These are phyloP conservation scores for Melanotaenia nigrans DNA, from an alignment of 2,797 vertebrate genomes.

Conservation along the genomic window DNA sequence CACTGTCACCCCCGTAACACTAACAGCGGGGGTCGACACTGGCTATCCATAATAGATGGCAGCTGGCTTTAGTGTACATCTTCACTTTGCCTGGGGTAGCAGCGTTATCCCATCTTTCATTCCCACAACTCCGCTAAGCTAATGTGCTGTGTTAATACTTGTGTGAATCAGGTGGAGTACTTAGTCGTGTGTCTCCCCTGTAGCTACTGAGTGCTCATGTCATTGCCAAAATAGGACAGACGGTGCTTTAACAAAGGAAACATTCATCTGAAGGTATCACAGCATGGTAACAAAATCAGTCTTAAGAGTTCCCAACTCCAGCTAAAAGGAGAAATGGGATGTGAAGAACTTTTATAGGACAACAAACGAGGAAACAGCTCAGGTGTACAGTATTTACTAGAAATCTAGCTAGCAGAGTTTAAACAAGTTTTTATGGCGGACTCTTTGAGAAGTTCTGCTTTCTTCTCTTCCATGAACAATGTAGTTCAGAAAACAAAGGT, in stretches of 20 bases:
- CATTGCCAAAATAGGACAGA: constrained; percentile 81
- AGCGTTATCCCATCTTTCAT: constrained; percentile 78
- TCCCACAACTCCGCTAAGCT: constrained; percentile 75
- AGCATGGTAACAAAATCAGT: constrained; percentile 59
- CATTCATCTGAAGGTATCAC: constrained; percentile 72
- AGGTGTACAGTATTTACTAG: not conserved
- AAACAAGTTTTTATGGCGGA: not conserved
- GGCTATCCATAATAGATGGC: constrained; percentile 83
- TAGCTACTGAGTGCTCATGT: constrained; percentile 68
- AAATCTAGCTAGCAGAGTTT: constrained; percentile 1
- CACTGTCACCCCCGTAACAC: constrained; percentile 77
- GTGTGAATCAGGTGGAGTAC: constrained; percentile 76
- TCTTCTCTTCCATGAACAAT: not conserved
- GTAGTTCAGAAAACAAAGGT: not conserved
- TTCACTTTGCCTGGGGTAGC: constrained; percentile 81
- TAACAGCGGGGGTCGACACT: constrained; percentile 71
- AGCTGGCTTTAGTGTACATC: constrained; percentile 81
- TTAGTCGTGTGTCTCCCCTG: constrained; percentile 71
- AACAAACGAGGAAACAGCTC: not conserved
- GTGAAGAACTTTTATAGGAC: constrained; percentile 43
- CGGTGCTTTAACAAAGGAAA: constrained; percentile 74
- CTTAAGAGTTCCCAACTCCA: constrained; percentile 47
- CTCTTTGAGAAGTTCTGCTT: constrained; percentile 1
- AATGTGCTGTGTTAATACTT: constrained; percentile 82
- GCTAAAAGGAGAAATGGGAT: constrained; percentile 47